Evolutionary conservation across 2,888 invertebrate genomes (phyloP), one percentile per base, ranked within the genome.

Genomic region (Lampropteryx suffumata): DNA sequence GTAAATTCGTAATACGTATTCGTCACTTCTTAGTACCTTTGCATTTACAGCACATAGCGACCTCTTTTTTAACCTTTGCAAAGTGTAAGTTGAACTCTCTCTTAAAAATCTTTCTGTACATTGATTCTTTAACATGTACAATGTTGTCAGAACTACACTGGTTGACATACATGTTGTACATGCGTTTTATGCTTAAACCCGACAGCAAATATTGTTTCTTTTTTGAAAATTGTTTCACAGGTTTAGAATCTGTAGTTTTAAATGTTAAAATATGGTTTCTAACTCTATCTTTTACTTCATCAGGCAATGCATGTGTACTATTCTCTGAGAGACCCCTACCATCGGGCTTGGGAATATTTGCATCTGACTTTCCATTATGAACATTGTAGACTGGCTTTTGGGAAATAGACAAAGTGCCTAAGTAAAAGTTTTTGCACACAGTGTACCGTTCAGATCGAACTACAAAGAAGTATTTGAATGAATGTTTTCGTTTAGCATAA

Each of bases 301-400:
- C 52, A 0, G 88, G 81, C 50, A 88, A 62, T 0, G 80, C 66
- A 55, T 88, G 88, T 0, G 76, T 62, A 47, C 89, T 89, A 0
- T 84, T 71, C 50, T 79, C 78, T 0, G 84, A 82, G 6, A 81
- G 63, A 0, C 89, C 89, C 53, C 89, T 68, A 0, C 88, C 89
- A 50, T 90, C 89, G 0, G 86, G 88, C 52, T 89, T 89, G 0
- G 89, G 89, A 32, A 87, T 76, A 61, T 90, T 89, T 59, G 84
- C 75, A 4, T 88, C 87, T 0, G 84, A 81, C 67, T 90, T 90
- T 1, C 81, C 75, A 44, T 75, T 73, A 68, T 90, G 89, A 0
- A 90, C 89, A 67, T 88, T 89, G 47, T 90, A 89, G 0, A 89
- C 80, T 1, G 87, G 89, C 50, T 87, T 87, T 48, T 89, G 89